phyloP scores from a whole-genome alignment of 2,888 invertebrate species.

The Trichopria drosophilae region DNA sequence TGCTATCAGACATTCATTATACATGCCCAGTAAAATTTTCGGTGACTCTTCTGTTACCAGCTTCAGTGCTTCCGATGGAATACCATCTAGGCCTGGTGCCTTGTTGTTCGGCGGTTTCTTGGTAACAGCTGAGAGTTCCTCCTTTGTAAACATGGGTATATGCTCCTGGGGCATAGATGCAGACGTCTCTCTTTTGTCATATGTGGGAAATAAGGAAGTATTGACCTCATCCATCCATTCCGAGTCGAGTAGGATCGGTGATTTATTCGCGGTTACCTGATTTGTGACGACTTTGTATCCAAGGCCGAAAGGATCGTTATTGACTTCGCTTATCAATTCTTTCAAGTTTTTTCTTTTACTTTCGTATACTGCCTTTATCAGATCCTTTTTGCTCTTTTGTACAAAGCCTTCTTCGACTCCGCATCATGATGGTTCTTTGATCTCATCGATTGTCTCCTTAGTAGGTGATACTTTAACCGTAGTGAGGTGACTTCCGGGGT shows the following conservation, averaged over 20 bases:
- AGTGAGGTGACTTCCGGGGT: too few species aligned
- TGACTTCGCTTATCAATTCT: neutral
- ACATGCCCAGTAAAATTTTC: neutral
- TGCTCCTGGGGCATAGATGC: neutral
- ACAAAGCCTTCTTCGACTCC: too few species aligned
- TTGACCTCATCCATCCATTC: neutral
- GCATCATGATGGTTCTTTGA: too few species aligned
- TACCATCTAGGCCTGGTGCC: neutral
- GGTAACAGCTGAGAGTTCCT: neutral
- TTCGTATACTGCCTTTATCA: too few species aligned
- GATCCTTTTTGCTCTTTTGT: too few species aligned
- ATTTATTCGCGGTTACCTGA: neutral
- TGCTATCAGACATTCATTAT: neutral
- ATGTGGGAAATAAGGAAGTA: neutral
- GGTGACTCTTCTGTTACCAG: neutral
- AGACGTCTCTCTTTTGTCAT: too few species aligned
- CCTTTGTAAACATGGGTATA: neutral
- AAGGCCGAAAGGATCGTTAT: neutral
- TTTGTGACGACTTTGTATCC: neutral
- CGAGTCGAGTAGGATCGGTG: neutral
- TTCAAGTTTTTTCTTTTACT: neutral
- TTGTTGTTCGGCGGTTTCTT: neutral
- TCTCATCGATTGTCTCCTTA: too few species aligned
- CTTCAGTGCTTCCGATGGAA: neutral
- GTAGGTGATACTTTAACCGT: too few species aligned